Evolutionary conservation across 2,113 vertebrate species (phyloP).

Genomic region (Melozone crissalis): DNA sequence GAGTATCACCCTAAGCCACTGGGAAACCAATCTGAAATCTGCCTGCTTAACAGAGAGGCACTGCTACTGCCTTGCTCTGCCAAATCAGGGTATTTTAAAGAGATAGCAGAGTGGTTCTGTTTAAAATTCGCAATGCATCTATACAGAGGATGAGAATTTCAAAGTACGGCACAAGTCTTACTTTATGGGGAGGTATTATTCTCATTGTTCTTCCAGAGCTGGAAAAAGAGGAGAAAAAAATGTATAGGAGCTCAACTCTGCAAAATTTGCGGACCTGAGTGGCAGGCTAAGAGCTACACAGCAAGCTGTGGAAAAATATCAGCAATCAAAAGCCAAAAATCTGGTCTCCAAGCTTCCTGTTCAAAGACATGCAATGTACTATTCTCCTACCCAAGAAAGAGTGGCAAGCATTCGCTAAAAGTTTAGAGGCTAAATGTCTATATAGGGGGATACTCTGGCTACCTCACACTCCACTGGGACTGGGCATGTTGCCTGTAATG

Average conservation of each 20-base stretch:
- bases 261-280: neutral
- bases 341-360: neutral
- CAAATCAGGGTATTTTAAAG: neutral
- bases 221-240: neutral
- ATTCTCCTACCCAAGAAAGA: neutral
- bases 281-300: neutral
- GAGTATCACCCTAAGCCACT: neutral
- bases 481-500: neutral
- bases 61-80: neutral
- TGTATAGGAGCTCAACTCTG: neutral
- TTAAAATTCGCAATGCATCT: neutral
- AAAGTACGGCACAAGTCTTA: neutral
- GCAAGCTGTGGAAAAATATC: neutral
- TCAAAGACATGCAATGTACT: neutral
- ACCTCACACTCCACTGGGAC: neutral
- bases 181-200: neutral
- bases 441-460: neutral
- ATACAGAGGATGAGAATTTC: neutral
- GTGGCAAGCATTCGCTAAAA: neutral
- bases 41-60: neutral
- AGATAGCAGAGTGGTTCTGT: neutral
- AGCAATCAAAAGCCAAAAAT: slow-evolving; percentile 5
- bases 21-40: neutral
- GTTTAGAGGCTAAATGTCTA: neutral
- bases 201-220: slow-evolving; percentile 13